Evolutionary conservation across 1,140 invertebrate species (phyloP).

Genomic region (Pseudomyrmex pallidus): DNA sequence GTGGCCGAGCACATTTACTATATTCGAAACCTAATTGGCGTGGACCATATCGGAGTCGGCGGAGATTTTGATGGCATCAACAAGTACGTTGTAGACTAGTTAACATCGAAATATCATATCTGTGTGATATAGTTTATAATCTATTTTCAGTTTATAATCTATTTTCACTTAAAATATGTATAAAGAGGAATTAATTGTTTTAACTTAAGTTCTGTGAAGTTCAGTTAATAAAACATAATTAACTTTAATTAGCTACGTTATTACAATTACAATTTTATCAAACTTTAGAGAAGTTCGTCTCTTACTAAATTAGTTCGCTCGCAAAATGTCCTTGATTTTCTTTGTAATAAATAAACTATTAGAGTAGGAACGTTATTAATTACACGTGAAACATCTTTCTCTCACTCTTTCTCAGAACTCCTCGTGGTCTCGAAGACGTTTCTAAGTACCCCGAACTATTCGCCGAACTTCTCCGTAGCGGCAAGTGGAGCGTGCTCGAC

Average conservation of each 20-base stretch:
- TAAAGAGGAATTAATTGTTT: too few species aligned
- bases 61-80: slow-evolving; percentile 87
- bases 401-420: slow-evolving; percentile 87
- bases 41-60: slow-evolving; percentile 87
- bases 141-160: neutral
- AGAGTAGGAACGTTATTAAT: neutral
- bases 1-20: slow-evolving; percentile 89
- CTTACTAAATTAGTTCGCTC: slow-evolving; percentile 1
- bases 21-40: slow-evolving; percentile 87
- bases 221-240: neutral
- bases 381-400: neutral
- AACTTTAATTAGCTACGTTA: too few species aligned
- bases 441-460: slow-evolving; percentile 95
- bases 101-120: neutral
- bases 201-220: neutral
- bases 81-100: slow-evolving; percentile 81
- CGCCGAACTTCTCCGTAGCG: slow-evolving; percentile 91
- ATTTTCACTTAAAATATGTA: neutral
- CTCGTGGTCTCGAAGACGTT: slow-evolving; percentile 95
- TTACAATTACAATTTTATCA: neutral
- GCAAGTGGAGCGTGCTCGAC: slow-evolving; percentile 93
- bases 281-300: neutral
- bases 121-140: neutral
- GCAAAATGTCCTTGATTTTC: slow-evolving; percentile 2
- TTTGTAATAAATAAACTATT: neutral